Evolutionary conservation across 2,888 invertebrate species (phyloP).

Genomic region (Dromius quadrimaculatus): DNA sequence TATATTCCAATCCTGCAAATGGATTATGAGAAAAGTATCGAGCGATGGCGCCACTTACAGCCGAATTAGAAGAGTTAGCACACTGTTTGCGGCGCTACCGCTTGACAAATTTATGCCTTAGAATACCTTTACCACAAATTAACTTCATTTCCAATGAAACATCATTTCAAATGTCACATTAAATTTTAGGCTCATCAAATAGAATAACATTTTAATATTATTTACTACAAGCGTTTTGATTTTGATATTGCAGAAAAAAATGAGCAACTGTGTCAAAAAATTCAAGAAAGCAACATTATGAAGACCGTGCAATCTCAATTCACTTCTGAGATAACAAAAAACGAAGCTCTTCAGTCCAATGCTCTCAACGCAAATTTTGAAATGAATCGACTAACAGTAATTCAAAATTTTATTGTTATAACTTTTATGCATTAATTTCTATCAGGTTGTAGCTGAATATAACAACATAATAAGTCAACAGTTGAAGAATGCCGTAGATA

Average conservation of each 20-base stretch:
- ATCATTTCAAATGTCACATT: neutral
- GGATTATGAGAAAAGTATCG: too few species aligned
- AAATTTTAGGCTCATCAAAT: neutral
- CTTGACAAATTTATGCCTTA: neutral
- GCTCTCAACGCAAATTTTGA: constrained; percentile 61
- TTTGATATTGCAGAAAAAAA: constrained; percentile 22
- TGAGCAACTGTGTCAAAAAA: constrained; percentile 11
- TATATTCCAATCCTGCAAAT: too few species aligned
- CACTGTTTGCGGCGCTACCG: too few species aligned
- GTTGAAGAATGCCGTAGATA: constrained; percentile 61
- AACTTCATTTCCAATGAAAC: neutral
- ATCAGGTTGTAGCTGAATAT: constrained; percentile 63
- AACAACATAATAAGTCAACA: constrained; percentile 63
- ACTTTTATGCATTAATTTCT: neutral
- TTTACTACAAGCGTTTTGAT: neutral
- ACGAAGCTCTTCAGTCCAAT: constrained; percentile 61
- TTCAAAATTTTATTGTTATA: neutral
- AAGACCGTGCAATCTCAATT: constrained; percentile 62
- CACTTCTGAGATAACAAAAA: constrained; percentile 60
- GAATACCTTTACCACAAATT: neutral
- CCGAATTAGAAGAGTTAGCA: too few species aligned
- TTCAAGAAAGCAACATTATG: constrained; percentile 62
- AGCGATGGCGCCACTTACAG: too few species aligned
- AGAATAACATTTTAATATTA: neutral
- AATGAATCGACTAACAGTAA: constrained; percentile 63